These are phyloP conservation scores for Drosophila ustulata DNA, from an alignment of 2,888 invertebrate genomes.

Conservation along the genomic window DNA sequence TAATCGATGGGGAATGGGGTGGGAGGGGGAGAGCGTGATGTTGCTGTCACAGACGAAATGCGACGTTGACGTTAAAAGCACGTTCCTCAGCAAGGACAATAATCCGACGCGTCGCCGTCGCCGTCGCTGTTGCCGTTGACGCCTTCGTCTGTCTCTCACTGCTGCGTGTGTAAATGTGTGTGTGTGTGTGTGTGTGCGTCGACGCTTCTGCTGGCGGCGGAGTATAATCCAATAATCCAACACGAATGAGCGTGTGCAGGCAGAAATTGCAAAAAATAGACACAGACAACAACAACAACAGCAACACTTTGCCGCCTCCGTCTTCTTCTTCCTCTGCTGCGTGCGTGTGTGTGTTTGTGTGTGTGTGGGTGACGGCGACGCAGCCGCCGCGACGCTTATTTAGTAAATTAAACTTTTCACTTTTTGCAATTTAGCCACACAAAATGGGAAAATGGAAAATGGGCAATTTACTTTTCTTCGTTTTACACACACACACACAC, in stretches of 20 bases:
- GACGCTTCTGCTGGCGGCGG: slow-evolving; percentile 42
- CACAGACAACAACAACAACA: slow-evolving; percentile 56
- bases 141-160: slow-evolving; percentile 22
- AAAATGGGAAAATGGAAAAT: slow-evolving; percentile 70
- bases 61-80: slow-evolving; percentile 59
- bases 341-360: slow-evolving; percentile 22
- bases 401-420: slow-evolving; percentile 81
- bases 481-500: slow-evolving; percentile 42
- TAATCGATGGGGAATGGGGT: background rate
- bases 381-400: slow-evolving; percentile 59
- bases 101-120: slow-evolving; percentile 57
- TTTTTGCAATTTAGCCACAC: slow-evolving; percentile 68
- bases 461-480: slow-evolving; percentile 69
- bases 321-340: slow-evolving; percentile 21
- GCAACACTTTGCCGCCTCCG: slow-evolving; percentile 61
- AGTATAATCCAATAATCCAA: slow-evolving; percentile 81
- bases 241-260: slow-evolving; percentile 78
- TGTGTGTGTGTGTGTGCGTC: slow-evolving; percentile 46
- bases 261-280: slow-evolving; percentile 77
- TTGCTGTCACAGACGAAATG: slow-evolving; percentile 34
- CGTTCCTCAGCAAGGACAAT: slow-evolving; percentile 65
- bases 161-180: slow-evolving; percentile 22
- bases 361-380: slow-evolving; percentile 38
- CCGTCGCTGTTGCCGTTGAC: slow-evolving; percentile 10
- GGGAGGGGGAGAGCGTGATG: background rate